Base-by-base conservation (phyloP, 2,113 vertebrate genomes). In the Rhinolophus sinicus region DNA sequence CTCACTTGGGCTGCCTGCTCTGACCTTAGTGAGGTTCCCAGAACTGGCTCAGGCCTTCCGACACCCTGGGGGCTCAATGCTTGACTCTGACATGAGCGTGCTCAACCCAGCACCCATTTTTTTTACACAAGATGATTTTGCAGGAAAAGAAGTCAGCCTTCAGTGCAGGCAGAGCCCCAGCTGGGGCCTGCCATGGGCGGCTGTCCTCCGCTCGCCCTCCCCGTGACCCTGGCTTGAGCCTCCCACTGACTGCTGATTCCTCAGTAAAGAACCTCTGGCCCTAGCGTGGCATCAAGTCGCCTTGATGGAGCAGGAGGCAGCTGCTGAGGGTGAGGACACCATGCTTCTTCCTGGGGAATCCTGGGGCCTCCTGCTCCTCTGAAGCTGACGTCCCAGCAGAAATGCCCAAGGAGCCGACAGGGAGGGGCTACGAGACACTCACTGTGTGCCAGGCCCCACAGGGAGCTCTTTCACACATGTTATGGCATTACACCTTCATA, bases 241-340 rank as follows among this genome's bases (percentile, higher is more conserved):
- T 81, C 80, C 81, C 76, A 19, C 89, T 35, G 77, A 90, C 91
- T 64, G 75, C 58, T 52, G 62, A 88, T 40, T 58, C 78, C 86
- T 38, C 56, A 8, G 9, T 16, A 11, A 21, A 73, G 94, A 40
- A 14, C 50, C 64, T 47, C 35, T 19, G 50, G 22, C 56, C 85
- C 44, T 35, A n/a, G 60, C 28, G 4, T 5, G 28, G 40, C 54
- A 7, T 15, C 24, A 0, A 4, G 38, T 24, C 33, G 35, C 70
- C 58, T 70, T 0, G 3, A 5, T 0, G 2, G 72, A 73, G 52
- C 54, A 33, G 67, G 30, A 28, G 52, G 44, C 88, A 70, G 50
- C 44, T 16, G 4, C 78, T 4, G 33, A 47, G 8, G 3, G 24
- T 1, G 14, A 85, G 33, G 58, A 50, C 12, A 0, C 56, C 30